A percentile compares a stretch with the other conserved stretches of the same genome.
Evolutionary conservation across 1,140 invertebrate species (phyloP).

Genomic region (Apocrypta bakeri): DNA sequence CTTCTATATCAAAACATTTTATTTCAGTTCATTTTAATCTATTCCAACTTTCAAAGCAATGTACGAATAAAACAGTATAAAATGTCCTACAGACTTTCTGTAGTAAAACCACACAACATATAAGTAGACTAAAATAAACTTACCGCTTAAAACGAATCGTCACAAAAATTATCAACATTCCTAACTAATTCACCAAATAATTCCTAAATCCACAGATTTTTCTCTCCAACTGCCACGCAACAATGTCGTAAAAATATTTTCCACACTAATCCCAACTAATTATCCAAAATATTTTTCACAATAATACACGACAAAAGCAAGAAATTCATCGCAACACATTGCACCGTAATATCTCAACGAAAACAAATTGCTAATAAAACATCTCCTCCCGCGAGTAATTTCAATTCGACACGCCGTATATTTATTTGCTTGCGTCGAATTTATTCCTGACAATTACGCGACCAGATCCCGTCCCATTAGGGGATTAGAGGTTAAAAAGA

Average conservation of each 20-base stretch:
- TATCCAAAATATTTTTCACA: too few species aligned
- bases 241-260: not conserved
- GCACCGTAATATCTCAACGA: too few species aligned
- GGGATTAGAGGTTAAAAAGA: slow-evolving; percentile 31
- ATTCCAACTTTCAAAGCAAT: too few species aligned
- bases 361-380: not conserved
- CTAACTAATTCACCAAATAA: not conserved
- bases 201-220: not conserved
- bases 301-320: too few species aligned
- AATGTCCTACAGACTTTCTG: too few species aligned
- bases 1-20: too few species aligned
- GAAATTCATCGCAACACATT: too few species aligned
- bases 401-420: slow-evolving; percentile 14
- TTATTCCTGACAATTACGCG: slow-evolving; percentile 14
- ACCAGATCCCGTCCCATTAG: not conserved
- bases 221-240: too few species aligned
- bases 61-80: too few species aligned
- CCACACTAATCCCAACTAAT: not conserved
- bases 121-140: not conserved
- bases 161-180: not conserved
- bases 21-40: too few species aligned
- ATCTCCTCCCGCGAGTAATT: not conserved
- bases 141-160: not conserved
- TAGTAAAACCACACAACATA: too few species aligned
- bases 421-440: slow-evolving; percentile 18